These are phyloP conservation scores for Plagodis pulveraria DNA, from an alignment of 2,888 invertebrate species.

Conservation along the genomic window DNA sequence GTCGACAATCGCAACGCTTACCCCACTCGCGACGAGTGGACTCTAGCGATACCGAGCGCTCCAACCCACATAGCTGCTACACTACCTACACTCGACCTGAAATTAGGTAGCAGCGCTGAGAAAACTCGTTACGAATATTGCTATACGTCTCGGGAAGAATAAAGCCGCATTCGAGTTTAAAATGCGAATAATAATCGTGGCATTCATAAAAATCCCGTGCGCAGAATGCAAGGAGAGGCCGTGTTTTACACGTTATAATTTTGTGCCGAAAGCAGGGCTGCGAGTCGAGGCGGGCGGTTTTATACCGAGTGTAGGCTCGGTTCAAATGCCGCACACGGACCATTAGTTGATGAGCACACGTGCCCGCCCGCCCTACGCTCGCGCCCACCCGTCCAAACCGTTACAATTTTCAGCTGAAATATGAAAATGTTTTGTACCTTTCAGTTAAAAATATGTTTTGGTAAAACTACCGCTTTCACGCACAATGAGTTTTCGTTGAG, in stretches of 20 bases:
- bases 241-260: slow-evolving; percentile 85
- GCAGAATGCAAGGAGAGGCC: slow-evolving; percentile 81
- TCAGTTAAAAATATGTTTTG: slow-evolving; percentile 76
- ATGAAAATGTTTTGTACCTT: slow-evolving; percentile 80
- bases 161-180: slow-evolving; percentile 81
- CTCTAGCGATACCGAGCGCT: slow-evolving; percentile 42
- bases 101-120: slow-evolving; percentile 79
- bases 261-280: slow-evolving; percentile 79
- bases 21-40: slow-evolving; percentile 55
- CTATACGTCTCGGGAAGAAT: slow-evolving; percentile 81
- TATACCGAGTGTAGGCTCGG: slow-evolving; percentile 80
- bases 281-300: slow-evolving; percentile 73
- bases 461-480: slow-evolving; percentile 78
- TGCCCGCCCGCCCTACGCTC: slow-evolving; percentile 70
- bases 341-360: slow-evolving; percentile 85
- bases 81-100: slow-evolving; percentile 72
- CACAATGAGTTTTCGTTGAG: slow-evolving; percentile 75
- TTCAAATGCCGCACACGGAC: slow-evolving; percentile 85
- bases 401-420: slow-evolving; percentile 80
- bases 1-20: slow-evolving; percentile 59
- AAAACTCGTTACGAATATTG: slow-evolving; percentile 84
- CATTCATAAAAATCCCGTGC: slow-evolving; percentile 83
- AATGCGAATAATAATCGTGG: slow-evolving; percentile 83
- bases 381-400: slow-evolving; percentile 62
- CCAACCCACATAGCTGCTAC: slow-evolving; percentile 44